Conservation (phyloP, 2,888 invertebrate species). For the Glaucopsyche alexis region DNA sequence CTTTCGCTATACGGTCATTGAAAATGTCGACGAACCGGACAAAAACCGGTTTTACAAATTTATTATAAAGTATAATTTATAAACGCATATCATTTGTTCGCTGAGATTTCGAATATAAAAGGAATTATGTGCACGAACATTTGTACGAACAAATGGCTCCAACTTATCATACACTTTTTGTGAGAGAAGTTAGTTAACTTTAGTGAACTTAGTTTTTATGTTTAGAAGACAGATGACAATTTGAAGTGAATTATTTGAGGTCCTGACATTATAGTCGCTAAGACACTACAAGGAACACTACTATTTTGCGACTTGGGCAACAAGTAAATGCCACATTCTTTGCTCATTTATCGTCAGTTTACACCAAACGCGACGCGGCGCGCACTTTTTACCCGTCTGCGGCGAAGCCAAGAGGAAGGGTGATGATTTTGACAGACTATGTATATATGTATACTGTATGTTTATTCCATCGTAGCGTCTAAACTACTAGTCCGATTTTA, state of each 20-base stretch:
- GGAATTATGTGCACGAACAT: neutral
- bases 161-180: neutral
- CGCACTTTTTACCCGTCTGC: too few relatives aligned
- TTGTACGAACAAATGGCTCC: neutral
- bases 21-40: slow-evolving; percentile 9
- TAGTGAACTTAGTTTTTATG: neutral
- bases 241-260: neutral
- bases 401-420: too few relatives aligned
- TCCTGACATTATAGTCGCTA: neutral
- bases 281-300: neutral
- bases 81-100: neutral
- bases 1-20: neutral
- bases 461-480: too few relatives aligned
- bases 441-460: too few relatives aligned
- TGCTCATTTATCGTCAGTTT: too few relatives aligned
- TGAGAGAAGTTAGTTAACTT: too few relatives aligned
- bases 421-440: too few relatives aligned
- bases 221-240: neutral
- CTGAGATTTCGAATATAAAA: neutral
- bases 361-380: too few relatives aligned
- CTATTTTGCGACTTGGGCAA: too few relatives aligned
- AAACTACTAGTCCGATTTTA: too few relatives aligned
- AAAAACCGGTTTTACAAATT: neutral
- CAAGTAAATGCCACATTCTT: too few relatives aligned
- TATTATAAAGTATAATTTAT: neutral